Percentiles rank a stretch among this genome's conserved stretches.
Evolutionary conservation across 2,113 vertebrate genomes (phyloP).

Genomic region (Salvelinus fontinalis): DNA sequence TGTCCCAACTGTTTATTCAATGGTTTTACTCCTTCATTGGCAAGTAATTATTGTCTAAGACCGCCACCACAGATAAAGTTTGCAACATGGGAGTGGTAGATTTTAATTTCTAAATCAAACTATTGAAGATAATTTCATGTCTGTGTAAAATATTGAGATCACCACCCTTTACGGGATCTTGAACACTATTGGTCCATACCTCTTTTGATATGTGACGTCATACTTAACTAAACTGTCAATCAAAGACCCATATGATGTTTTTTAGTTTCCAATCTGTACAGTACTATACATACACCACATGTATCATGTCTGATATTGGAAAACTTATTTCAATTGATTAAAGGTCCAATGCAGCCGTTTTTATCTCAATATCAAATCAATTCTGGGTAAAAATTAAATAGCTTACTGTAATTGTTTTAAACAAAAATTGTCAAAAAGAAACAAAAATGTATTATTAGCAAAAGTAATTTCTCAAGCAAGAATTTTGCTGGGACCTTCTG

Average conservation of each 20-base stretch:
- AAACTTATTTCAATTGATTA: constrained; percentile 49
- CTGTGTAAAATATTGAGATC: neutral
- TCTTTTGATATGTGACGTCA: constrained; percentile 27
- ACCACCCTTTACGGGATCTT: neutral
- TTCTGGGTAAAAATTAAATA: too few relatives aligned
- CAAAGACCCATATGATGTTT: constrained; percentile 11
- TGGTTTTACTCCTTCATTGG: too few relatives aligned
- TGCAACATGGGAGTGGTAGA: neutral
- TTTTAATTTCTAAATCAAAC: neutral
- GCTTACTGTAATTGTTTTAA: too few relatives aligned
- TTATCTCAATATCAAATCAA: too few relatives aligned
- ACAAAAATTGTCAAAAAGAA: too few relatives aligned
- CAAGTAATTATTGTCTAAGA: neutral
- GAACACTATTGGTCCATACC: constrained; percentile 6
- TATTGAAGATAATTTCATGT: neutral
- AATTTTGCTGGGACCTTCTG: too few relatives aligned
- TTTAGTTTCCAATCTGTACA: constrained; percentile 68
- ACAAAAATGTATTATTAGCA: too few relatives aligned
- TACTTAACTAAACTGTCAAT: constrained; percentile 2
- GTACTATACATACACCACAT: constrained; percentile 80
- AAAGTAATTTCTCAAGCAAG: too few relatives aligned
- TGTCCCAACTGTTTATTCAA: too few relatives aligned
- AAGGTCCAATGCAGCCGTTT: too few relatives aligned
- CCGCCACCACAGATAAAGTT: neutral
- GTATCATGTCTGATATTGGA: constrained; percentile 62